phyloP scores from a whole-genome alignment of 2,888 invertebrate species.

The Drosophila rubida region DNA sequence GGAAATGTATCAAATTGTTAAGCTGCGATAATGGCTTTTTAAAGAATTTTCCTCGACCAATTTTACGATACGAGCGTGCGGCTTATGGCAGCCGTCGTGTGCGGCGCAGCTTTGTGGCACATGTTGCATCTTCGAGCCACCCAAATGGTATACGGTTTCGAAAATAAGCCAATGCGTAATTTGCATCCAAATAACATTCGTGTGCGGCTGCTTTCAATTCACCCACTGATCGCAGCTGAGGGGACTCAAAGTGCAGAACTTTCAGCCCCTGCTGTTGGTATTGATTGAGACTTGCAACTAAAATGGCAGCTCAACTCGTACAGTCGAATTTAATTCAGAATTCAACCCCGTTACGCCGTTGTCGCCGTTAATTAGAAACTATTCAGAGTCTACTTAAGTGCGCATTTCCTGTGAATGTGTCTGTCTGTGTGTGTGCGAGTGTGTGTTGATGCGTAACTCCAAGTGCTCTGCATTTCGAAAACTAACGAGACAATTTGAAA shows the following conservation, averaged over 20 bases:
- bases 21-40: constrained; percentile 75
- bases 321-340: constrained; percentile 34
- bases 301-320: neutral
- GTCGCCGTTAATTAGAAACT: constrained; percentile 77
- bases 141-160: constrained; percentile 62
- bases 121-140: constrained; percentile 45
- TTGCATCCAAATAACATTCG: constrained; percentile 50
- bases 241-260: constrained; percentile 6
- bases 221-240: neutral
- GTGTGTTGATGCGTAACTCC: constrained; percentile 73
- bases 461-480: constrained; percentile 65
- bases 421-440: constrained; percentile 36
- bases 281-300: constrained; percentile 1
- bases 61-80: constrained; percentile 1
- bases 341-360: constrained; percentile 69
- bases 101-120: constrained; percentile 40
- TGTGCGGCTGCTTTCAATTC: constrained; percentile 1
- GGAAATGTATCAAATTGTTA: constrained; percentile 65
- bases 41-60: constrained; percentile 60
- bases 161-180: constrained; percentile 41
- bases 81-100: constrained; percentile 62
- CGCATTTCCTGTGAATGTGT: constrained; percentile 62
- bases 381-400: constrained; percentile 79
- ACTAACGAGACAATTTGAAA: constrained; percentile 78
- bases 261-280: neutral